These are phyloP conservation scores for Armadillidium nasatum DNA, from an alignment of 1,140 invertebrate genomes.

Conservation along the genomic window DNA sequence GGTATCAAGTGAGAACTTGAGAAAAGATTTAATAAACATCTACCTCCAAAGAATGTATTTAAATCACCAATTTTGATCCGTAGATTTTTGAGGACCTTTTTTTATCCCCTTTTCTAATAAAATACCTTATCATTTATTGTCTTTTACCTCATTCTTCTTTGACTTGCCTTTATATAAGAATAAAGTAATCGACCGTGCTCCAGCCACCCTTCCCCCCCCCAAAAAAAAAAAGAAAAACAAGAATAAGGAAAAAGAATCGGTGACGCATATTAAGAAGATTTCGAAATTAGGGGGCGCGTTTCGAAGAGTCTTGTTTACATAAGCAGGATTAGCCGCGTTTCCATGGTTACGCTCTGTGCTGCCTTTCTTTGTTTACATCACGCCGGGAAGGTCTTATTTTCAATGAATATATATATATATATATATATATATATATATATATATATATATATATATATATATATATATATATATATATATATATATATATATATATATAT, in stretches of 20 bases:
- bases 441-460: constrained; percentile 9
- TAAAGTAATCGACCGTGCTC: background rate
- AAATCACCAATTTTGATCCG: too few relatives aligned
- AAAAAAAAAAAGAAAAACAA: background rate
- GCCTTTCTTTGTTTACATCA: constrained; percentile 32
- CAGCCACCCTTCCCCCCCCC: too few relatives aligned
- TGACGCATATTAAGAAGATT: constrained; percentile 42
- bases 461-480: constrained; percentile 4
- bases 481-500: constrained; percentile 15
- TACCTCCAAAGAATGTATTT: too few relatives aligned
- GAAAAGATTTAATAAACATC: too few relatives aligned
- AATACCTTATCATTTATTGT: too few relatives aligned
- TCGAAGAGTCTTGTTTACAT: constrained; percentile 28
- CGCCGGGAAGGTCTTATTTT: constrained; percentile 29
- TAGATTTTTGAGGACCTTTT: too few relatives aligned
- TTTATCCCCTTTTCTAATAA: too few relatives aligned
- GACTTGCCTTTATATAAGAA: too few relatives aligned
- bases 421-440: background rate
- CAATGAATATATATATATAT: constrained; percentile 15
- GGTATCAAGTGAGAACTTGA: too few relatives aligned
- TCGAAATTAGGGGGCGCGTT: constrained; percentile 31
- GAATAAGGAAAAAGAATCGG: constrained; percentile 25
- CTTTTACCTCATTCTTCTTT: too few relatives aligned
- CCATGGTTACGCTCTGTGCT: constrained; percentile 31
- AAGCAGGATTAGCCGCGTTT: constrained; percentile 34